Percentiles rank a stretch among this genome's conserved stretches.
Conservation (phyloP, 2,797 vertebrate genomes). For the Propithecus perrieri region DNA sequence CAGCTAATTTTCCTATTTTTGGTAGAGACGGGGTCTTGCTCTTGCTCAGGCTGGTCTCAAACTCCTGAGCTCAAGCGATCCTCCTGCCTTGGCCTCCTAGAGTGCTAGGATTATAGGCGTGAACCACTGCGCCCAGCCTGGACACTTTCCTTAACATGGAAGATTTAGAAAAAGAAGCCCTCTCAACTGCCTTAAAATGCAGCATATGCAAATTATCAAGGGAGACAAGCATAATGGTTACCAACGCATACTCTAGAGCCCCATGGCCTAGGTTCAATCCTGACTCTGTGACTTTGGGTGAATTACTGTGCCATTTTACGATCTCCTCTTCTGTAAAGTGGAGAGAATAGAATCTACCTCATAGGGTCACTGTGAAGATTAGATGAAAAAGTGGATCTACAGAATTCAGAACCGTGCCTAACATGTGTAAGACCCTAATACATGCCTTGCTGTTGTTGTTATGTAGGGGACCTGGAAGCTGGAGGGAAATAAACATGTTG, state of each 20-base stretch:
- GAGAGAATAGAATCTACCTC: background rate
- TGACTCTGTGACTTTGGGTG: background rate
- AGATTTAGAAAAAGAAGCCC: background rate
- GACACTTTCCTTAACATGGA: background rate
- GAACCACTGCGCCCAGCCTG: no score
- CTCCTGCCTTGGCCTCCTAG: no score
- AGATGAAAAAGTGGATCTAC: background rate
- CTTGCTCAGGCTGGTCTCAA: no score
- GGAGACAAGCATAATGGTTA: background rate
- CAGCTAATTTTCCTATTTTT: no score
- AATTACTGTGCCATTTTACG: background rate
- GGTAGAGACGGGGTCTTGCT: no score
- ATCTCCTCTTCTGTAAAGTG: background rate
- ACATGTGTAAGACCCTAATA: background rate
- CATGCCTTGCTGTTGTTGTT: background rate
- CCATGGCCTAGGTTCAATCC: background rate
- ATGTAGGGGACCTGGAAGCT: slow-evolving; percentile 90
- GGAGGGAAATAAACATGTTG: slow-evolving; percentile 90
- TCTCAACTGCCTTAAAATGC: background rate
- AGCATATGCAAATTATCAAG: background rate
- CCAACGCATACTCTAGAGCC: no score
- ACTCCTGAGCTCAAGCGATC: no score
- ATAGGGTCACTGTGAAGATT: background rate
- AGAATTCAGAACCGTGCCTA: background rate
- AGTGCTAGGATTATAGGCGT: no score